These are phyloP conservation scores for Nemopilema nomurai DNA, from an alignment of 30 jellyfish, hydroid and myxozoan species.

Conservation along the genomic window DNA sequence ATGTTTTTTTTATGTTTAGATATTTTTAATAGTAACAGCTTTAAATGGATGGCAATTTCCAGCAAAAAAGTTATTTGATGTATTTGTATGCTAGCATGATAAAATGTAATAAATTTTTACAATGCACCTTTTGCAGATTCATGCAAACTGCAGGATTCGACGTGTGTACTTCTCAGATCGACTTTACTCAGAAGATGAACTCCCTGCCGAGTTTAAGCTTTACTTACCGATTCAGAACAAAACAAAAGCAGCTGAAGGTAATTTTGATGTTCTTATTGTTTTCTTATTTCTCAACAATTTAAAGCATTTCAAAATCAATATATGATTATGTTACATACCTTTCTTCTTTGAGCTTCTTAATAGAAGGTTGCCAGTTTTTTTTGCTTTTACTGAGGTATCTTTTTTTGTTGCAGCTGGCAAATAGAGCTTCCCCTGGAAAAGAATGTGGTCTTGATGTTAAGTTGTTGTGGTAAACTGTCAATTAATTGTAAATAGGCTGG, in stretches of 20 bases:
- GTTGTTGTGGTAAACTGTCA: not conserved
- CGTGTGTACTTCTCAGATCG: slow-evolving; percentile 99
- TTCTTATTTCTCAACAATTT: no score
- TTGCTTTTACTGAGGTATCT: not conserved
- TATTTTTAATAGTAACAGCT: no score
- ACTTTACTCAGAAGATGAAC: slow-evolving; percentile 96
- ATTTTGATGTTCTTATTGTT: not conserved
- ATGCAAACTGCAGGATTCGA: slow-evolving; percentile 98
- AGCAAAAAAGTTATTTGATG: no score
- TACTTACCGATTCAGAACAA: slow-evolving; percentile 95
- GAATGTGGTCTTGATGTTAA: not conserved
- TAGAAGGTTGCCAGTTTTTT: not conserved
- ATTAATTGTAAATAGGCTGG: slow-evolving; percentile 42
- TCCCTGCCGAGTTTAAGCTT: slow-evolving; percentile 97
- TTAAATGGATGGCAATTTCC: no score
- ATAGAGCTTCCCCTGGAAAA: not conserved
- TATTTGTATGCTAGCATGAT: not conserved
- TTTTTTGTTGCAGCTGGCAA: slow-evolving; percentile 28
- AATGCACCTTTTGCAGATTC: slow-evolving; percentile 66
- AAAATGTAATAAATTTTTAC: not conserved
- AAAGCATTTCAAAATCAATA: no score
- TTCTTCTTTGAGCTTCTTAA: not conserved
- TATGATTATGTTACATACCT: no score
- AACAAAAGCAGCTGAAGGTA: slow-evolving; percentile 55
- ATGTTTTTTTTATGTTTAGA: no score